These are phyloP conservation scores for Pelecanoides urinatrix DNA, from an alignment of 2,113 vertebrate species.

Conservation along the genomic window DNA sequence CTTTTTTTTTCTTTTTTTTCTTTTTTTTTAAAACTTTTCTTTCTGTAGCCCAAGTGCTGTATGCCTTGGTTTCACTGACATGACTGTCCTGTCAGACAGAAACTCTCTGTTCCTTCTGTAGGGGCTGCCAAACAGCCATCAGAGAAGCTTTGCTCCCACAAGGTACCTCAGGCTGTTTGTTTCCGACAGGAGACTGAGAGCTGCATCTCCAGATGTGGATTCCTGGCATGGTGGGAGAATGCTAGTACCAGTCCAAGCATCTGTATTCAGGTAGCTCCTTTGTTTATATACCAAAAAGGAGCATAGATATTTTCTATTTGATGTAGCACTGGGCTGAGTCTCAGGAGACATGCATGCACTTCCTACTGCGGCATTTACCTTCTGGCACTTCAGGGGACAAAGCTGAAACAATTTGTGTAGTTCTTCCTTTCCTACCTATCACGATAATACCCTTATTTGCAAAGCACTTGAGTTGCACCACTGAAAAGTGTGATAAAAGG, in stretches of 20 bases:
- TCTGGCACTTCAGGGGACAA: not conserved
- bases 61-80: not conserved
- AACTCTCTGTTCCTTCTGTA: not conserved
- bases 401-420: not conserved
- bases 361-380: not conserved
- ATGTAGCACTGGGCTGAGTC: not conserved
- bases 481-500: not conserved
- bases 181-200: not conserved
- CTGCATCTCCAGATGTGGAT: not conserved
- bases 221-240: not conserved
- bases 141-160: not conserved
- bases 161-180: not conserved
- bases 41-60: not conserved
- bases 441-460: not conserved
- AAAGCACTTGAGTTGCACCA: not conserved
- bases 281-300: not conserved
- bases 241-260: not conserved
- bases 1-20: too few species aligned
- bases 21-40: not conserved
- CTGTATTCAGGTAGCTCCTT: not conserved
- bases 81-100: not conserved
- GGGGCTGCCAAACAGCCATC: not conserved
- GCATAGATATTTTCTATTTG: not conserved
- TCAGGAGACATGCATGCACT: not conserved
- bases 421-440: not conserved